Percentiles rank a stretch among this genome's conserved stretches.
Conservation (phyloP, 2,888 invertebrate genomes). For the Rhyacophila evoluta region DNA sequence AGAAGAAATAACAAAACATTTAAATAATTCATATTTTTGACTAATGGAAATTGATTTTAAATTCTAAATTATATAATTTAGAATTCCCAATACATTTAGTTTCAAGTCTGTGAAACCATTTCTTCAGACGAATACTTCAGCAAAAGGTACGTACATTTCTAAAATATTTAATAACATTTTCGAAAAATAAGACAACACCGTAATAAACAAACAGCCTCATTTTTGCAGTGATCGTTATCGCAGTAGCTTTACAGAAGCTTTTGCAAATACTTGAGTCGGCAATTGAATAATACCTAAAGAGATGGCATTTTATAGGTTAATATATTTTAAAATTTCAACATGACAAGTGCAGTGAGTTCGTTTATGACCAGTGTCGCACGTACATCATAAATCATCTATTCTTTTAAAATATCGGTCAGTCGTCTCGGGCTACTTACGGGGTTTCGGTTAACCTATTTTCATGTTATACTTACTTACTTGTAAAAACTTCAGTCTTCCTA, state of each 20-base stretch:
- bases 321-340: conserved; percentile 4
- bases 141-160: too few species aligned
- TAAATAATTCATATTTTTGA: too few species aligned
- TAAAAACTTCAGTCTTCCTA: not conserved
- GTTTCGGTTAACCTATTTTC: conserved; percentile 43
- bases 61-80: too few species aligned
- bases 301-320: not conserved
- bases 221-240: not conserved
- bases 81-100: too few species aligned
- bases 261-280: not conserved
- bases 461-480: not conserved
- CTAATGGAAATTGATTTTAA: too few species aligned
- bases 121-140: too few species aligned
- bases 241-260: not conserved
- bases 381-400: conserved; percentile 47
- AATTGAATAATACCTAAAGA: not conserved
- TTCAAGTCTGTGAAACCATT: too few species aligned
- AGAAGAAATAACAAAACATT: too few species aligned
- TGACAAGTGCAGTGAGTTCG: conserved; percentile 46
- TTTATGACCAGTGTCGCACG: conserved; percentile 42
- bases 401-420: conserved; percentile 54
- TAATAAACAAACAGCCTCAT: not conserved
- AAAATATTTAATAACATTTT: too few species aligned
- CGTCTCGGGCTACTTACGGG: conserved; percentile 33
- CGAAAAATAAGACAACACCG: too few species aligned